Conservation (phyloP, 2,113 vertebrate species). For the Lanius ludovicianus region DNA sequence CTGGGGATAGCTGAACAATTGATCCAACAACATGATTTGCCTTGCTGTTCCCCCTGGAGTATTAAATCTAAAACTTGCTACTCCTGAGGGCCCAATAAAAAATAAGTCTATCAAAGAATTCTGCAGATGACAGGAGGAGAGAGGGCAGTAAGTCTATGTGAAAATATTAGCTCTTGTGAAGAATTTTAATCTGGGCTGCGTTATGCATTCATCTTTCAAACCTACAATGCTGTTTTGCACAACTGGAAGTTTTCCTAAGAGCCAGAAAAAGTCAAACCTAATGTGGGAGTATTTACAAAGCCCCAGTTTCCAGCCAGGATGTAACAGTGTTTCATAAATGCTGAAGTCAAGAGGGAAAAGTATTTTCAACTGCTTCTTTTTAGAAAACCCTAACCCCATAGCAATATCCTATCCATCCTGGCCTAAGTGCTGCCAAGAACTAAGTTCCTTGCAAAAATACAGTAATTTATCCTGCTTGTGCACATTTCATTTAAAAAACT, state of each 20-base stretch:
- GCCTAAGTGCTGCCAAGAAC: not conserved
- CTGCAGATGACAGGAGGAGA: slow-evolving; percentile 3
- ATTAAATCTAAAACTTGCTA: slow-evolving; percentile 43
- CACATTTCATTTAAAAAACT: not conserved
- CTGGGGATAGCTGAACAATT: slow-evolving; percentile 35
- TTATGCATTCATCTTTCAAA: not conserved
- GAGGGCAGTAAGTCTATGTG: not conserved
- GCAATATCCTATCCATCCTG: not conserved
- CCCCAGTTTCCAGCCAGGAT: not conserved
- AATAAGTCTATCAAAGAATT: slow-evolving; percentile 24
- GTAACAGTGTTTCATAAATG: not conserved
- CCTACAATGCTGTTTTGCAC: not conserved
- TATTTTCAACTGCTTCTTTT: not conserved
- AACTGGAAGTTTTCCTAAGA: slow-evolving; percentile 16
- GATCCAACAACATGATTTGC: slow-evolving; percentile 58
- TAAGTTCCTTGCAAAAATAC: not conserved
- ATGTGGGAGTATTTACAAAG: not conserved
- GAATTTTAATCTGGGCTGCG: not conserved
- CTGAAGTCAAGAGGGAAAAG: not conserved
- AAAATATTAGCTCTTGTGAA: not conserved
- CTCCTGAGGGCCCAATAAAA: slow-evolving; percentile 20
- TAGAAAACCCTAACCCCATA: not conserved
- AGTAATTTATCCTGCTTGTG: not conserved
- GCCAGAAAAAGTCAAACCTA: not conserved
- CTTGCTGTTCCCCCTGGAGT: slow-evolving; percentile 16